These are phyloP conservation scores for Rhinophrynus dorsalis DNA, from an alignment of 2,797 vertebrate genomes.

Conservation along the genomic window DNA sequence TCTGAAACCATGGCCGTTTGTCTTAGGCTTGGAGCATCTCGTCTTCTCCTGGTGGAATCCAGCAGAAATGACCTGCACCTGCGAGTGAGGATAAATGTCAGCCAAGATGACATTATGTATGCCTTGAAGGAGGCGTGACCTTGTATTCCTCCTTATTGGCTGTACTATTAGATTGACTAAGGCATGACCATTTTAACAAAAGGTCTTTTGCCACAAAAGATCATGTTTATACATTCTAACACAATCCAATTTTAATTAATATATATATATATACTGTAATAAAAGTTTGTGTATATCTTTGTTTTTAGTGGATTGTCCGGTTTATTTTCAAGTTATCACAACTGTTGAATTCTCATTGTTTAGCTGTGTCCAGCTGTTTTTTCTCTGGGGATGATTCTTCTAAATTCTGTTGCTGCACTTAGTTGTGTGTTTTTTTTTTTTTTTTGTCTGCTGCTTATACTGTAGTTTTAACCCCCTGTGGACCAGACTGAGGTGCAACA, in stretches of 20 bases:
- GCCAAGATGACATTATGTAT: conserved; percentile 86
- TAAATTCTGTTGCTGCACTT: too few relatives aligned
- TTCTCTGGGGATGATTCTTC: too few relatives aligned
- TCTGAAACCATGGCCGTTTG: conserved; percentile 83
- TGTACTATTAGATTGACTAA: too few relatives aligned
- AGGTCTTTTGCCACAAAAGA: not conserved
- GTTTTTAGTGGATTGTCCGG: not conserved
- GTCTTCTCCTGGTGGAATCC: conserved; percentile 84
- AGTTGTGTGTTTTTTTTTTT: too few relatives aligned
- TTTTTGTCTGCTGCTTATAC: too few relatives aligned
- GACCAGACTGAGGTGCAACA: too few relatives aligned
- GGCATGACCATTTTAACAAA: too few relatives aligned
- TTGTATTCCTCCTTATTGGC: not conserved
- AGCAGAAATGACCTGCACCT: conserved; percentile 81
- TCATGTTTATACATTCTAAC: not conserved
- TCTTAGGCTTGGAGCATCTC: conserved; percentile 80
- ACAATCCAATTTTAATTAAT: conserved; percentile 5
- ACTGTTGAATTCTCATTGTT: too few relatives aligned
- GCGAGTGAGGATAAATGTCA: conserved; percentile 86
- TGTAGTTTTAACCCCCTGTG: too few relatives aligned
- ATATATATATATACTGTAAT: too few relatives aligned
- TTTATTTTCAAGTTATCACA: too few relatives aligned
- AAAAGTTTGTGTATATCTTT: conserved; percentile 23
- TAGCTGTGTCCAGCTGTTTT: too few relatives aligned
- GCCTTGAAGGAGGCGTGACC: conserved; percentile 78